Conservation (phyloP, 1,140 invertebrate species). For the Aphaenogaster ashmeadi region DNA sequence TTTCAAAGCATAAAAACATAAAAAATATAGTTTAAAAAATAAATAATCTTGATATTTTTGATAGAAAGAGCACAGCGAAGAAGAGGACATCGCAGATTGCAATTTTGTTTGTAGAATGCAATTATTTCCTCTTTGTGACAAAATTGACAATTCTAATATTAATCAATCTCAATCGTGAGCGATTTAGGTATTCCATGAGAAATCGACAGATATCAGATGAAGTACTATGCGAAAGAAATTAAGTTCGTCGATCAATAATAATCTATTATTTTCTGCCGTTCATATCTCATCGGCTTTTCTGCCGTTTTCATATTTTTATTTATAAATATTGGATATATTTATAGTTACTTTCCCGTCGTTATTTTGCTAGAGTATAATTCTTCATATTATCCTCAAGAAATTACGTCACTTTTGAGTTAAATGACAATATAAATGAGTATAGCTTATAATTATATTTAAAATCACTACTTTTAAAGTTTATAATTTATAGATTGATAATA, state of each 20-base stretch:
- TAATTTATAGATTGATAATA: background rate
- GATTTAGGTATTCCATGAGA: background rate
- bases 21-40: background rate
- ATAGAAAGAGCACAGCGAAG: background rate
- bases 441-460: background rate
- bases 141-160: background rate
- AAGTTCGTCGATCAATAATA: constrained; percentile 30
- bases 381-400: background rate
- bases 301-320: constrained; percentile 1
- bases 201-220: background rate
- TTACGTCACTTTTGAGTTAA: background rate
- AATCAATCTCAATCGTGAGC: background rate
- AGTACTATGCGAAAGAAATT: background rate
- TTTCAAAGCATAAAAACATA: background rate
- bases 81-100: background rate
- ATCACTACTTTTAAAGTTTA: background rate
- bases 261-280: constrained; percentile 3
- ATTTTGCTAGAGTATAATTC: background rate
- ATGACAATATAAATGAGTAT: background rate
- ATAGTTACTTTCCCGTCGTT: background rate
- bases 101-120: background rate
- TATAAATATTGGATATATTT: background rate
- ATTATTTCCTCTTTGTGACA: background rate
- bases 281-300: background rate
- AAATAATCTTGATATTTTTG: background rate